Percentiles rank a stretch among this genome's conserved stretches.
These are phyloP conservation scores for Drosophila gaucha DNA, from an alignment of 2,888 invertebrate genomes.

Conservation along the genomic window DNA sequence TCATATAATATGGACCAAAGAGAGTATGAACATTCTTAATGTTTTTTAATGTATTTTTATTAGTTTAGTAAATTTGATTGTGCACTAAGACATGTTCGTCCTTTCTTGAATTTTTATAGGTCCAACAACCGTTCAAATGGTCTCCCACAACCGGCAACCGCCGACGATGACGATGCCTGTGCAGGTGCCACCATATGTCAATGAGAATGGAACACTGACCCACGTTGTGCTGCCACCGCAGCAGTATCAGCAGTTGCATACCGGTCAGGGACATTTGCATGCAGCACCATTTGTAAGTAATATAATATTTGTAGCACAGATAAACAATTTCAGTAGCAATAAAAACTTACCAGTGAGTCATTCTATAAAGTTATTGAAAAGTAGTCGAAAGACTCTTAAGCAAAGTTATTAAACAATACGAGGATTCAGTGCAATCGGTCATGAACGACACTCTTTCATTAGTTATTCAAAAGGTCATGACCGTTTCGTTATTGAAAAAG, in stretches of 20 bases:
- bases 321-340: neutral
- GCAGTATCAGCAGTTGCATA: conserved; percentile 85
- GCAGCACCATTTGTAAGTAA: conserved; percentile 88
- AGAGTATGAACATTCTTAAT: no score
- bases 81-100: conserved; percentile 6
- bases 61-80: neutral
- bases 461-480: no score
- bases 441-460: no score
- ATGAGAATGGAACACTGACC: conserved; percentile 94
- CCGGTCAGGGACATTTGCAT: conserved; percentile 86
- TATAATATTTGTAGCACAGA: neutral
- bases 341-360: neutral
- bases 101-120: conserved; percentile 85
- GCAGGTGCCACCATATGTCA: conserved; percentile 95
- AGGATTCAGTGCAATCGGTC: no score
- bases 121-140: conserved; percentile 94
- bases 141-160: conserved; percentile 91
- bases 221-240: conserved; percentile 95
- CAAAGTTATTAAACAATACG: no score
- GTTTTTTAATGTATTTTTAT: no score
- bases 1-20: neutral
- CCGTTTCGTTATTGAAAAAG: no score
- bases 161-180: conserved; percentile 95
- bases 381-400: no score
- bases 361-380: neutral